Percentiles rank a stretch among this genome's conserved stretches.
Conservation (phyloP, 2,888 invertebrate genomes). For the Hoplodrina ambigua region DNA sequence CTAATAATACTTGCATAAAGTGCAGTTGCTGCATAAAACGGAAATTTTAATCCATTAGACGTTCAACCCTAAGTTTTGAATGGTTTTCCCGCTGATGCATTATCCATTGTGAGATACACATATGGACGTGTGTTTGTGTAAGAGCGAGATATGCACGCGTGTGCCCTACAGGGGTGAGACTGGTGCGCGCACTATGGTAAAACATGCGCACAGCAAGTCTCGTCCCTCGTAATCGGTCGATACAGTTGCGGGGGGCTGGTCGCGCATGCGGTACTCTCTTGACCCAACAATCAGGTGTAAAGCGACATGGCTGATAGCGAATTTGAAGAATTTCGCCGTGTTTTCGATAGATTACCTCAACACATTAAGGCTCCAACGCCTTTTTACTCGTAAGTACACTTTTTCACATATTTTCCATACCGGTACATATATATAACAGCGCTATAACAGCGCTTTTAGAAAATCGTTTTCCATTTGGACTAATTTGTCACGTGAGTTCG, state of each 20-base stretch:
- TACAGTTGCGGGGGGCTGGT: conserved; percentile 71
- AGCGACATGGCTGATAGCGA: conserved; percentile 97
- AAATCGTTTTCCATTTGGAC: conserved; percentile 42
- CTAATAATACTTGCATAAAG: not conserved
- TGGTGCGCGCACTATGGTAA: conserved; percentile 71
- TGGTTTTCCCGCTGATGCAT: conserved; percentile 79
- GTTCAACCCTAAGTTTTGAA: conserved; percentile 35
- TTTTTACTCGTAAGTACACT: conserved; percentile 96
- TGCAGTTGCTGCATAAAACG: not conserved
- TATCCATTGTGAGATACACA: conserved; percentile 55
- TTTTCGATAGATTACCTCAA: conserved; percentile 95
- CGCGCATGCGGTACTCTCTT: conserved; percentile 82
- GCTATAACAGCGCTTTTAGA: conserved; percentile 16
- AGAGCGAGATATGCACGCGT: conserved; percentile 67
- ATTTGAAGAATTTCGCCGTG: conserved; percentile 97
- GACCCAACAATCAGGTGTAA: conserved; percentile 92
- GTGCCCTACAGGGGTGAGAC: conserved; percentile 57
- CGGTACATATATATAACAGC: not conserved
- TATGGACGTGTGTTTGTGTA: conserved; percentile 46
- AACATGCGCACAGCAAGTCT: conserved; percentile 69
- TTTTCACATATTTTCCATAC: conserved; percentile 40
- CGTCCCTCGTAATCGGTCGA: conserved; percentile 76
- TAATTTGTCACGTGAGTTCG: conserved; percentile 67
- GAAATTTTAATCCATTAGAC: conserved; percentile 1
- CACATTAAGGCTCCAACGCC: conserved; percentile 94